Base-by-base conservation (phyloP, 1,140 invertebrate species). In the Drosophila pseudoananassae region DNA sequence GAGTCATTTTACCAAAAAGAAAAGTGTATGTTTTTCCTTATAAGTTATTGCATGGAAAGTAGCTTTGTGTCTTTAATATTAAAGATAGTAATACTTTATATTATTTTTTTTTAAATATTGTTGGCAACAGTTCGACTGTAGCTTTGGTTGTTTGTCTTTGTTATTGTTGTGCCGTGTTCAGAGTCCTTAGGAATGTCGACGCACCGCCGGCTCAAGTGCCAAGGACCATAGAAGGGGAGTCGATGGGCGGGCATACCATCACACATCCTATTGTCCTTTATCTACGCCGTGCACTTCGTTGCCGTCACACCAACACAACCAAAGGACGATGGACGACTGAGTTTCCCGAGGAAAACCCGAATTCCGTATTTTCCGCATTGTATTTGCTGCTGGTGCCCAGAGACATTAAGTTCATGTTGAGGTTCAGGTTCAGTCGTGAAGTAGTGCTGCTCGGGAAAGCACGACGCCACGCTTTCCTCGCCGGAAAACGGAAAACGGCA, bases 371-470 rank as follows among this genome's bases (percentile, higher is more conserved):
- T 64, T 68, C 57, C 77, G 60, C 45, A 80, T 85, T 85, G 81
- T 87, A 77, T 85, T 83, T 80, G 80, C 57, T 23, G 40, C 40
- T 43, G 40, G 15, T 17, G 80, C 15, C 60, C 29, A 47, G 20
- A 50, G 59, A 17, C 43, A 69, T 12, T 53, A 27, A 60, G 53
- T 80, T 83, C 72, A 63, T 63, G 38, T 63, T 46, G 50, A 66
- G 80, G 43, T 59, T 71, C 65, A 52, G 57, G 29, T 69, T 87
- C 55, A 87, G 82, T 87, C 82, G 75, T 87, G 75, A 88, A 87
- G 74, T 82, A 87, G 76, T 75, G 82, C 82, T 78, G 82, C 69
- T 87, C 82, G 82, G 78, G 75, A 69, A 69, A 87, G 78, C 83
- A 88, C 72, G 71, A 52, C 53, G 49, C 52, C 50, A 31, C 51